Evolutionary conservation across 2,888 invertebrate genomes (phyloP), one percentile per base, ranked within the genome.

Genomic region (Eledona agricola): DNA sequence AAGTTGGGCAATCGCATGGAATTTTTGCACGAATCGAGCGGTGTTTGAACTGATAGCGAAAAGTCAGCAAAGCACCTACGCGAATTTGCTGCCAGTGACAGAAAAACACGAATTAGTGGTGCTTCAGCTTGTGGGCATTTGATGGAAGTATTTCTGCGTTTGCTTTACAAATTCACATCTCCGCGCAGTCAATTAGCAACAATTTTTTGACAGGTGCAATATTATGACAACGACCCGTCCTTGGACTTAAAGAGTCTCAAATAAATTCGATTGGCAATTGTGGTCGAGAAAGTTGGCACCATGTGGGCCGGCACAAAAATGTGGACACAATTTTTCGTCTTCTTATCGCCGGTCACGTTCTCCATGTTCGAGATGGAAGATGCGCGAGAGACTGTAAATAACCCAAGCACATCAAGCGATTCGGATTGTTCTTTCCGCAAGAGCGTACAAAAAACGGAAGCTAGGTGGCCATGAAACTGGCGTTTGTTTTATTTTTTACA

Each of bases 351-450:
- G 13, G 9, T 46, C 34, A 46, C 34, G 46, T 26, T 46, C 25
- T 22, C 19, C 29, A 11, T 26, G 42, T 42, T 9, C 5, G 12
- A 42, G 42, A 40, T 40, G 25, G 28, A 7, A 28, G 40, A 42
- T 42, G 9, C 19, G 28, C 29, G 20, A 25, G 17, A 28, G 34
- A 34, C 46, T 35, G 20, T 42, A 23, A 31, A 45, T 45, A 45
- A 45, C 32, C 28, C 23, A 32, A 45, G 16, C 45, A 42, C n/a
- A n/a, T n/a, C n/a, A n/a, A n/a, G n/a, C n/a, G n/a, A n/a, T n/a
- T n/a, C n/a, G n/a, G n/a, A n/a, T n/a, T n/a, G n/a, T n/a, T n/a
- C n/a, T n/a, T n/a, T n/a, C n/a, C n/a, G n/a, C n/a, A n/a, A n/a
- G n/a, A n/a, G n/a, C n/a, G n/a, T n/a, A n/a, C n/a, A n/a, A n/a